Evolutionary conservation across 1,140 invertebrate species (phyloP).

Genomic region (Drosophila tani): DNA sequence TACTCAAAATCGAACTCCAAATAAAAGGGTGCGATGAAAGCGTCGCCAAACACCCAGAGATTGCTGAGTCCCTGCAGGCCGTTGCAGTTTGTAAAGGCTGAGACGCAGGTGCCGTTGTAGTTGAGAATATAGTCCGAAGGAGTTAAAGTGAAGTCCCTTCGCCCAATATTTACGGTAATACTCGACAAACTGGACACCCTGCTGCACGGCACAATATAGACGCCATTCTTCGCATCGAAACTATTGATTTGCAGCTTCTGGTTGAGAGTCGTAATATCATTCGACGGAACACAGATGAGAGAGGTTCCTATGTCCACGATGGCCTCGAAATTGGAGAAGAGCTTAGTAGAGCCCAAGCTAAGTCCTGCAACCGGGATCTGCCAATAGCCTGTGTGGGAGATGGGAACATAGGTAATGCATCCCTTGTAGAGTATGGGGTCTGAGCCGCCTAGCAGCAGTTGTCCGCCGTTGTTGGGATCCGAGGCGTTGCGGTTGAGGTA

Average conservation of each 20-base stretch:
- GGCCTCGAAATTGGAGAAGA: conserved; percentile 91
- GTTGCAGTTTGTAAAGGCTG: conserved; percentile 87
- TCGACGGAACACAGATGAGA: conserved; percentile 94
- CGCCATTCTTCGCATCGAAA: conserved; percentile 79
- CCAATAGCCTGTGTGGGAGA: conserved; percentile 96
- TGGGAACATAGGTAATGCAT: conserved; percentile 95
- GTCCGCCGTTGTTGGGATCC: conserved; percentile 90
- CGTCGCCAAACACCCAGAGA: conserved; percentile 54
- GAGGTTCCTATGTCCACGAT: conserved; percentile 99
- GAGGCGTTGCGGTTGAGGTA: conserved; percentile 91
- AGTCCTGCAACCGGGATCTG: conserved; percentile 95
- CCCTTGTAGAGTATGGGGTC: conserved; percentile 95
- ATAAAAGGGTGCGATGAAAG: conserved; percentile 48
- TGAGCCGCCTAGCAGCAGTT: conserved; percentile 96
- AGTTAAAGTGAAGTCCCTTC: conserved; percentile 47
- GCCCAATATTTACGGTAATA: conserved; percentile 61
- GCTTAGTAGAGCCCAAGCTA: conserved; percentile 84
- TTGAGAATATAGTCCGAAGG: conserved; percentile 84
- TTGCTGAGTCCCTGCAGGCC: conserved; percentile 85
- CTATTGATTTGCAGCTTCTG: conserved; percentile 89
- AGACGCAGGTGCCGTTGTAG: conserved; percentile 59
- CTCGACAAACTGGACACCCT: conserved; percentile 31
- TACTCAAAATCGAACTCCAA: conserved; percentile 54
- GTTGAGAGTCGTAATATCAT: conserved; percentile 93
- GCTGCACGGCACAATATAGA: conserved; percentile 88